Conservation (phyloP, 2,888 invertebrate species). For the Papilio protenor region DNA sequence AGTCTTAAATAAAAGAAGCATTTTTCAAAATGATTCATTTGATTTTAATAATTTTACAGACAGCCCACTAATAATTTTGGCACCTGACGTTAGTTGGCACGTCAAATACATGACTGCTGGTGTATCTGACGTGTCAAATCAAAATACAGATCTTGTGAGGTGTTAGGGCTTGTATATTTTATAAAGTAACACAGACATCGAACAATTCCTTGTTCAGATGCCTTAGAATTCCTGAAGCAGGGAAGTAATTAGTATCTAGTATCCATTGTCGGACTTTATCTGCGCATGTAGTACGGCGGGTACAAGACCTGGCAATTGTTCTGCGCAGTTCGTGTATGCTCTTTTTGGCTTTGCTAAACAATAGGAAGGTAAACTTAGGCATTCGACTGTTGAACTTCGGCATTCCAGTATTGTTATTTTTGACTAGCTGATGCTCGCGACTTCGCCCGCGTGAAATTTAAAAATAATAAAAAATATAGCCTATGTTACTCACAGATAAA, state of each 20-base stretch:
- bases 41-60: no score
- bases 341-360: conserved; percentile 39
- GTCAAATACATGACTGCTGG: no score
- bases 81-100: no score
- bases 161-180: no score
- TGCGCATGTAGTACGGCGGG: conserved; percentile 62
- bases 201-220: conserved; percentile 2
- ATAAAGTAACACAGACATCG: neutral
- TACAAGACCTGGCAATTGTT: conserved; percentile 55
- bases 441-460: no score
- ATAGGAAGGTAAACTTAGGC: conserved; percentile 11
- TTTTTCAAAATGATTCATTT: no score
- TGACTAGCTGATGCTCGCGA: neutral
- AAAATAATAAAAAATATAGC: no score
- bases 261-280: conserved; percentile 78
- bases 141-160: no score
- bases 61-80: no score
- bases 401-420: conserved; percentile 24
- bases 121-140: no score
- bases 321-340: conserved; percentile 48
- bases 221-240: conserved; percentile 52
- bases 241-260: conserved; percentile 81
- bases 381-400: conserved; percentile 4
- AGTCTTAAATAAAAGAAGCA: no score
- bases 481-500: no score